A percentile compares a stretch with the other conserved stretches of the same genome.
These are phyloP conservation scores for Micropterix aruncella DNA, from an alignment of 2,888 invertebrate species.

Conservation along the genomic window DNA sequence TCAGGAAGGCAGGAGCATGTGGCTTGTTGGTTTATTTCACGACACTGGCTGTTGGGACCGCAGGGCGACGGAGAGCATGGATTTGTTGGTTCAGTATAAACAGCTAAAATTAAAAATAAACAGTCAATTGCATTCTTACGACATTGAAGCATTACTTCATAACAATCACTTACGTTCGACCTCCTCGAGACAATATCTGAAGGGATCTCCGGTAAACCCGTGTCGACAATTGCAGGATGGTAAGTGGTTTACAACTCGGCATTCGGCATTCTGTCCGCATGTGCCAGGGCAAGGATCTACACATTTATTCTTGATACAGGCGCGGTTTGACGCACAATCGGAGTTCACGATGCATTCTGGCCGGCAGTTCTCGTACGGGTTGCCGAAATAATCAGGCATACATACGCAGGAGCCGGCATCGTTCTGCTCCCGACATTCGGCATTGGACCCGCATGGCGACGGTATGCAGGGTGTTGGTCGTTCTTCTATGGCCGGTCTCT, in stretches of 20 bases:
- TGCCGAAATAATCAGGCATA: slow-evolving; percentile 54
- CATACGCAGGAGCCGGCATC: slow-evolving; percentile 58
- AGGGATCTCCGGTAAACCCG: slow-evolving; percentile 49
- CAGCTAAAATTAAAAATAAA: slow-evolving; percentile 21
- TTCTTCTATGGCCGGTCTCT: slow-evolving; percentile 27
- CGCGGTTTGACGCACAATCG: slow-evolving; percentile 56
- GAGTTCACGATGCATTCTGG: slow-evolving; percentile 61
- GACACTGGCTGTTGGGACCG: slow-evolving; percentile 47
- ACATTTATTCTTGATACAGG: slow-evolving; percentile 61
- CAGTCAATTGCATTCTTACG: slow-evolving; percentile 3
- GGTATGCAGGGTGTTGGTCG: slow-evolving; percentile 48
- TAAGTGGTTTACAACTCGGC: slow-evolving; percentile 54
- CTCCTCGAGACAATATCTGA: slow-evolving; percentile 31
- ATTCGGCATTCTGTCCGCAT: slow-evolving; percentile 60
- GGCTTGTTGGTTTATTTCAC: slow-evolving; percentile 40
- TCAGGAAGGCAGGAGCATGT: slow-evolving; percentile 57
- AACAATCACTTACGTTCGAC: slow-evolving; percentile 23
- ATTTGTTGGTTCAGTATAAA: slow-evolving; percentile 23
- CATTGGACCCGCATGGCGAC: slow-evolving; percentile 59
- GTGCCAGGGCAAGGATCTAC: slow-evolving; percentile 62
- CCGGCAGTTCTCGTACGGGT: slow-evolving; percentile 63
- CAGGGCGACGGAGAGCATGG: slow-evolving; percentile 45
- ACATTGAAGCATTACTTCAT: slow-evolving; percentile 1
- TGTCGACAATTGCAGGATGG: slow-evolving; percentile 51
- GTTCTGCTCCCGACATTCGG: slow-evolving; percentile 52